phyloP scores from a whole-genome alignment of 2,888 invertebrate species.

The Slavum lentiscoides region DNA sequence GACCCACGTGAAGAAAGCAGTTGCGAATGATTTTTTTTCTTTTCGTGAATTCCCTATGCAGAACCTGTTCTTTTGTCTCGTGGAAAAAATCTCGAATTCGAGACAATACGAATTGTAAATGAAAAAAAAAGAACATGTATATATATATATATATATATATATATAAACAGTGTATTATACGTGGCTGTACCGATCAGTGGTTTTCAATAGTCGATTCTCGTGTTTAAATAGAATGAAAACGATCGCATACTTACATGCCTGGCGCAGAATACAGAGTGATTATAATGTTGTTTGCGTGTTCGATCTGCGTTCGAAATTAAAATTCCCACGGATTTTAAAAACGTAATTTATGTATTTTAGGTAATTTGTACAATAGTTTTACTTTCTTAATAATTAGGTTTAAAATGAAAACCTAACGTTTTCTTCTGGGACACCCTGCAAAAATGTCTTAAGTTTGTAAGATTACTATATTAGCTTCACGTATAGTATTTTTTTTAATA shows the following conservation, averaged over 20 bases:
- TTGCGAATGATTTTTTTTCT: slow-evolving; percentile 42
- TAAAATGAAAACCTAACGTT: too few species aligned
- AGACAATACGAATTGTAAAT: slow-evolving; percentile 47
- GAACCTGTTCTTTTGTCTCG: slow-evolving; percentile 53
- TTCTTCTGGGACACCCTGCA: too few species aligned
- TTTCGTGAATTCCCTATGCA: slow-evolving; percentile 39
- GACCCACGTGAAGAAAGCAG: slow-evolving; percentile 44
- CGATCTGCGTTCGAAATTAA: neutral
- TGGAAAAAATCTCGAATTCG: slow-evolving; percentile 48
- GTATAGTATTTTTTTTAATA: too few species aligned
- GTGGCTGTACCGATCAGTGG: slow-evolving; percentile 46
- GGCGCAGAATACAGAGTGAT: neutral
- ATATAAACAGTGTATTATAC: neutral
- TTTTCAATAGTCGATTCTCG: slow-evolving; percentile 41
- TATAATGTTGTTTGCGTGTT: neutral
- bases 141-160: neutral
- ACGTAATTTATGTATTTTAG: neutral
- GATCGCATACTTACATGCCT: neutral
- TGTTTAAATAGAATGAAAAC: slow-evolving; percentile 27
- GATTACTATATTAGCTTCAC: too few species aligned
- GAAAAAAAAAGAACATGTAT: slow-evolving; percentile 41
- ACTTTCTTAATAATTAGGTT: neutral
- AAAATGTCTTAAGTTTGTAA: too few species aligned
- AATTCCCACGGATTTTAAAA: neutral
- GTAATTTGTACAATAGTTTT: neutral